phyloP scores from a whole-genome alignment of 2,113 vertebrate genomes.

The Empidonax alnorum region DNA sequence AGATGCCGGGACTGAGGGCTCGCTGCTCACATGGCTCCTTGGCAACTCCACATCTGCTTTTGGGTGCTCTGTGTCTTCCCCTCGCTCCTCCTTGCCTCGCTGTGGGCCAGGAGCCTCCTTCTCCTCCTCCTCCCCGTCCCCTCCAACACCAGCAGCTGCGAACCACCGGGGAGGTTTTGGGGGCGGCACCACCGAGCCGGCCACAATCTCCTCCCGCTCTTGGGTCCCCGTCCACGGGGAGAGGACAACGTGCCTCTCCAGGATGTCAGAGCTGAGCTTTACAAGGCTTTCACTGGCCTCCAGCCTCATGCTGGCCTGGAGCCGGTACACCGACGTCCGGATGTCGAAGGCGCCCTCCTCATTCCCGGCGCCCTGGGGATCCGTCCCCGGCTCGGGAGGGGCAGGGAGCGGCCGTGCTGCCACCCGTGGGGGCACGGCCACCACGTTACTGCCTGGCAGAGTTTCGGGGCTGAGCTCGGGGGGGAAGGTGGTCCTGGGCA shows the following conservation, averaged over 20 bases:
- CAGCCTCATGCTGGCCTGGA: neutral
- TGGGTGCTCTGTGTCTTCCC: rapidly evolving
- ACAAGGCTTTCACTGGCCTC: neutral
- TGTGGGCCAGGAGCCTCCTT: neutral
- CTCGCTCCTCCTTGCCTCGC: rapidly evolving
- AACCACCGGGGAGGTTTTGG: slow-evolving; percentile 58
- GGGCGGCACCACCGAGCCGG: rapidly evolving
- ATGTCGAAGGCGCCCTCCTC: neutral
- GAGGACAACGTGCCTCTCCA: neutral
- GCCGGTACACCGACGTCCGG: neutral
- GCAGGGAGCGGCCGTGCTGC: rapidly evolving
- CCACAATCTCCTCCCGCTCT: neutral
- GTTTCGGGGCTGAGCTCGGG: rapidly evolving
- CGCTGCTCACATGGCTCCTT: neutral
- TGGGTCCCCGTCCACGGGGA: neutral
- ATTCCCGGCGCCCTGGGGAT: neutral
- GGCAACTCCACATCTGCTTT: neutral
- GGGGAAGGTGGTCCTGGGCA: neutral
- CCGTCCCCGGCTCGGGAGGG: rapidly evolving
- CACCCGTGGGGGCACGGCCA: neutral
- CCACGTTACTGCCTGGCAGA: neutral
- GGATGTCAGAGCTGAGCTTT: neutral
- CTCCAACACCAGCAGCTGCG: rapidly evolving
- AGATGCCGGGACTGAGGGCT: neutral
- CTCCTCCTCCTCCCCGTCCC: neutral